Percentiles rank a stretch among this genome's conserved stretches.
phyloP scores from a whole-genome alignment of 2,797 vertebrate genomes.

The Nothura maculosa region DNA sequence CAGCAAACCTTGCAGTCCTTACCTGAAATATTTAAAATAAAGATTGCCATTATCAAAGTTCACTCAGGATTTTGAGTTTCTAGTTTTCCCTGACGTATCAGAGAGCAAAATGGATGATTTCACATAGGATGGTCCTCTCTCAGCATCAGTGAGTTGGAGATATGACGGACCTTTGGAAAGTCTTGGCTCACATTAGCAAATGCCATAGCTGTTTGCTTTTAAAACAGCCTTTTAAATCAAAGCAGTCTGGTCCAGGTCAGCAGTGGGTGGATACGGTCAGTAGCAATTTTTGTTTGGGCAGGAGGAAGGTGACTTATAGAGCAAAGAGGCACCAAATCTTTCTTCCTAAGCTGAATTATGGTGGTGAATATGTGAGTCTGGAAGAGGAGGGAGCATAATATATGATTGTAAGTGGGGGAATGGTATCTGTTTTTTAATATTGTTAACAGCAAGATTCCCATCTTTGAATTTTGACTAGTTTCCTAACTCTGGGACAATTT shows the following conservation, averaged over 20 bases:
- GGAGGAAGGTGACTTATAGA: neutral
- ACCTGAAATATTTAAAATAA: constrained; percentile 2
- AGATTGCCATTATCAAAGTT: neutral
- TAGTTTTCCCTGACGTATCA: neutral
- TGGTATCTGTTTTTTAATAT: neutral
- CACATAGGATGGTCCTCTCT: neutral
- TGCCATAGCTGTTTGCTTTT: neutral
- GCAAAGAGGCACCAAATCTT: neutral
- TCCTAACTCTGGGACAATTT: neutral
- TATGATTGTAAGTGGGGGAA: rapidly evolving
- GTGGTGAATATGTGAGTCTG: neutral
- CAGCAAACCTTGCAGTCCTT: neutral
- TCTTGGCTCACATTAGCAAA: neutral
- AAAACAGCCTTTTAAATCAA: neutral
- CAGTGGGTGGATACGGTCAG: neutral
- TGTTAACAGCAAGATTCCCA: neutral
- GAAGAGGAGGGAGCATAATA: neutral
- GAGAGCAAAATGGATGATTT: neutral
- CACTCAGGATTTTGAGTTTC: neutral
- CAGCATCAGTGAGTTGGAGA: neutral
- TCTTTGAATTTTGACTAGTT: neutral
- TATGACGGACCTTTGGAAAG: neutral
- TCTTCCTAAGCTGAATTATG: neutral
- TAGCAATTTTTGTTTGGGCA: neutral
- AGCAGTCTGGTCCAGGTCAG: neutral